Conservation (phyloP, 2,888 invertebrate species). For the Drepanosiphum platanoidis region DNA sequence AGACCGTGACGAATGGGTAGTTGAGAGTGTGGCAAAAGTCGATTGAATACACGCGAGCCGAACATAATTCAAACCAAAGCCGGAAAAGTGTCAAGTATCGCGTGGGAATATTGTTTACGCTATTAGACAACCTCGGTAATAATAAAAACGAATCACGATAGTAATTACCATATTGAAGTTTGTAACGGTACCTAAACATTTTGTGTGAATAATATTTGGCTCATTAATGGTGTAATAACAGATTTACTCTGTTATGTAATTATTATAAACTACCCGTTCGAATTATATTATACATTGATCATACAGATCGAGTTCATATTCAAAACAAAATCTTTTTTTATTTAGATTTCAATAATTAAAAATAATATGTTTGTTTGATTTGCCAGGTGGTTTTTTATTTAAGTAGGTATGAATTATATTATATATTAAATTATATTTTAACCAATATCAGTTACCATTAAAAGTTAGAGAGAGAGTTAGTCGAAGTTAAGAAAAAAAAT, state of each 20-base stretch:
- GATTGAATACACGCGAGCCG: constrained; percentile 48
- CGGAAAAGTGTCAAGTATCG: constrained; percentile 57
- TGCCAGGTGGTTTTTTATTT: background rate
- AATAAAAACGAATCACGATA: constrained; percentile 35
- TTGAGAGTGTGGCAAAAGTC: constrained; percentile 48
- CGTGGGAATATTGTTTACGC: constrained; percentile 58
- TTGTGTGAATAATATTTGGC: background rate
- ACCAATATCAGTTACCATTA: background rate
- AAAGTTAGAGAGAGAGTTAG: background rate
- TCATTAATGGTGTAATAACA: background rate
- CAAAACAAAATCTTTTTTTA: background rate
- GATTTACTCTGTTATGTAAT: background rate
- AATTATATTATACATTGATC: background rate
- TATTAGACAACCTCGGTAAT: constrained; percentile 29
- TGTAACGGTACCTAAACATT: background rate
- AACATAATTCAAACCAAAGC: constrained; percentile 55
- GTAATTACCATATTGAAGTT: constrained; percentile 41
- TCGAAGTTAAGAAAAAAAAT: background rate
- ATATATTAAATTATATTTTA: background rate
- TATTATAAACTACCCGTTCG: background rate
- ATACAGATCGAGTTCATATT: background rate
- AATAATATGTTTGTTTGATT: background rate
- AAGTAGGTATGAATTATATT: background rate
- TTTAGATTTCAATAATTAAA: background rate
- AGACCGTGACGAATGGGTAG: constrained; percentile 58